phyloP scores from a whole-genome alignment of 37 sponge, comb jelly and placozoan species.

The Lycopodina hypogea region DNA sequence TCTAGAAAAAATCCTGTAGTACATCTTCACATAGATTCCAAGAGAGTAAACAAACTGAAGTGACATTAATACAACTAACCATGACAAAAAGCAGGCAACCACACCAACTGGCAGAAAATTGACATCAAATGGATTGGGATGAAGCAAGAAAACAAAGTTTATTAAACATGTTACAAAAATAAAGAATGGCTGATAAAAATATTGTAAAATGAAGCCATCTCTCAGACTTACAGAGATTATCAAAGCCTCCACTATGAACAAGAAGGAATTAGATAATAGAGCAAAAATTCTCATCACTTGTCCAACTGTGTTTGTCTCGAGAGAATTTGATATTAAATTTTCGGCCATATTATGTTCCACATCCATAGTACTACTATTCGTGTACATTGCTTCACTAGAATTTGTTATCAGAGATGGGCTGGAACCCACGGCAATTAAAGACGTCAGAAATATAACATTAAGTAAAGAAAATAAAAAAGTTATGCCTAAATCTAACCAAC shows the following conservation, averaged over 20 bases:
- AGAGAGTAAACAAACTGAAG: slow-evolving; percentile 55
- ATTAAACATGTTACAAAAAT: too few relatives aligned
- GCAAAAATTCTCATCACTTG: slow-evolving; percentile 5
- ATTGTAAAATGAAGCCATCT: too few relatives aligned
- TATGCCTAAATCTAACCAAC: slow-evolving; percentile 26
- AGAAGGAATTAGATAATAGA: not conserved
- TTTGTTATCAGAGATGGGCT: not conserved
- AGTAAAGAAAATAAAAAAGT: slow-evolving; percentile 26
- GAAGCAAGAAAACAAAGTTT: slow-evolving; percentile 29
- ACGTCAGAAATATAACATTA: slow-evolving; percentile 49
- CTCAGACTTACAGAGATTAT: too few relatives aligned
- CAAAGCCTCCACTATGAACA: not conserved
- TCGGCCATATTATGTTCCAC: too few relatives aligned
- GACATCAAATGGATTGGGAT: slow-evolving; percentile 17
- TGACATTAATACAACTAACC: slow-evolving; percentile 57
- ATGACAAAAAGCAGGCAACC: slow-evolving; percentile 63
- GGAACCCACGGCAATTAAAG: slow-evolving; percentile 33
- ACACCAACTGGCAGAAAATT: slow-evolving; percentile 58
- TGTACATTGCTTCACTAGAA: too few relatives aligned
- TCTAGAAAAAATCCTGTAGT: slow-evolving; percentile 57
- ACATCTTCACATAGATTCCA: slow-evolving; percentile 83
- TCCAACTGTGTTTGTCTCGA: not conserved
- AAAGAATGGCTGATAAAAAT: too few relatives aligned
- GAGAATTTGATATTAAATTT: not conserved
- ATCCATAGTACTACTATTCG: too few relatives aligned